Conservation (phyloP, 2,797 vertebrate species). For the Apogon talboti region DNA sequence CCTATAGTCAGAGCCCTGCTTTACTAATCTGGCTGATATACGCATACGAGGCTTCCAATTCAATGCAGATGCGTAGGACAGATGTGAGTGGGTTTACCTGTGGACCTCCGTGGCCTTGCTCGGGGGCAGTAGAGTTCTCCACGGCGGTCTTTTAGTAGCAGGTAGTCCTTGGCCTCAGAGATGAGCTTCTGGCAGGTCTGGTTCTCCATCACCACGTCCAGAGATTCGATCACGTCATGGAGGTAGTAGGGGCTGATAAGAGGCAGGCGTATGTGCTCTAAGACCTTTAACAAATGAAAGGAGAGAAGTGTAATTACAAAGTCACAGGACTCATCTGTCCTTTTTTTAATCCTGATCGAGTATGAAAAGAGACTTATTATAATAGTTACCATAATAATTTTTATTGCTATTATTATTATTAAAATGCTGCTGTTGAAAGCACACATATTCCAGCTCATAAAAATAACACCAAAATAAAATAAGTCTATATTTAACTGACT, state of each 20-base stretch:
- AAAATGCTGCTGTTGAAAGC: too few relatives aligned
- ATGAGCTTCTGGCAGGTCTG: conserved; percentile 84
- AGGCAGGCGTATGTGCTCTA: conserved; percentile 85
- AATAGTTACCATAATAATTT: too few relatives aligned
- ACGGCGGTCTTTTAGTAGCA: conserved; percentile 86
- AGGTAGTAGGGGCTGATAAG: conserved; percentile 88
- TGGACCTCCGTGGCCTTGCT: conserved; percentile 83
- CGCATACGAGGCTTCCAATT: background rate
- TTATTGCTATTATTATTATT: too few relatives aligned
- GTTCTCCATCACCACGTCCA: conserved; percentile 83
- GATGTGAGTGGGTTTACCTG: conserved; percentile 61
- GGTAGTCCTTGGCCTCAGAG: conserved; percentile 87
- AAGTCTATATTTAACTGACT: too few relatives aligned
- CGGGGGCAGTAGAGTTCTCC: conserved; percentile 83
- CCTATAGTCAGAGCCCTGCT: too few relatives aligned
- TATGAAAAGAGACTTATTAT: too few relatives aligned
- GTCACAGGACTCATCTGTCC: too few relatives aligned
- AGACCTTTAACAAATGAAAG: conserved; percentile 71
- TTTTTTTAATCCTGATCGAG: too few relatives aligned
- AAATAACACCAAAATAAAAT: too few relatives aligned
- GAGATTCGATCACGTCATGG: conserved; percentile 84
- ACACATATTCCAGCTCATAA: too few relatives aligned
- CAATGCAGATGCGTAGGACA: too few relatives aligned
- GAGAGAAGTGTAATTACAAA: background rate
- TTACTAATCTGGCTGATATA: background rate